Conservation (phyloP, 2,797 vertebrate genomes). For the Threskiornis aethiopicus region DNA sequence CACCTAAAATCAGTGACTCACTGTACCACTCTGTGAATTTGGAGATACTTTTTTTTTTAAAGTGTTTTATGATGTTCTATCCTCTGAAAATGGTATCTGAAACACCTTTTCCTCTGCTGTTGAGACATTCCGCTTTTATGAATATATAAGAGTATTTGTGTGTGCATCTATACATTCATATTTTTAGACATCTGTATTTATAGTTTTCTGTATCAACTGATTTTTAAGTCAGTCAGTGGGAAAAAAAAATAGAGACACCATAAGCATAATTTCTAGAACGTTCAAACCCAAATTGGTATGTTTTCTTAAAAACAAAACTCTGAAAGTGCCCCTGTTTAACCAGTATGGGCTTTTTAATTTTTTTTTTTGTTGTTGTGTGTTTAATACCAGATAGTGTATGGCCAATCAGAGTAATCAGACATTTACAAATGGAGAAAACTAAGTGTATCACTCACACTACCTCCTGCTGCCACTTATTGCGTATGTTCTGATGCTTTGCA, state of each 20-base stretch:
- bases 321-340: not conserved
- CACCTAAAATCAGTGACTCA: not conserved
- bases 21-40: not conserved
- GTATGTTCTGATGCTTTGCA: not conserved
- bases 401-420: not conserved
- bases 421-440: not conserved
- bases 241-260: not conserved
- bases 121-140: not conserved
- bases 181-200: not conserved
- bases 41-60: not conserved
- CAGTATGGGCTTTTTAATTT: not conserved
- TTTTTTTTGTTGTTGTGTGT: not conserved
- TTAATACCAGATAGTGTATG: not conserved
- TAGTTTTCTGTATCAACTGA: not conserved
- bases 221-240: not conserved
- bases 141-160: not conserved
- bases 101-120: not conserved
- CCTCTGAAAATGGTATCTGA: not conserved
- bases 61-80: not conserved
- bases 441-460: not conserved
- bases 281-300: not conserved
- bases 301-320: not conserved
- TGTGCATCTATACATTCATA: fast-evolving
- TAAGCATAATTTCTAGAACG: not conserved
- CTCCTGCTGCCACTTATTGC: not conserved